Percentiles rank a stretch among this genome's conserved stretches.
phyloP scores from a whole-genome alignment of 2,888 invertebrate species.

The Chloroclystis v-ata region DNA sequence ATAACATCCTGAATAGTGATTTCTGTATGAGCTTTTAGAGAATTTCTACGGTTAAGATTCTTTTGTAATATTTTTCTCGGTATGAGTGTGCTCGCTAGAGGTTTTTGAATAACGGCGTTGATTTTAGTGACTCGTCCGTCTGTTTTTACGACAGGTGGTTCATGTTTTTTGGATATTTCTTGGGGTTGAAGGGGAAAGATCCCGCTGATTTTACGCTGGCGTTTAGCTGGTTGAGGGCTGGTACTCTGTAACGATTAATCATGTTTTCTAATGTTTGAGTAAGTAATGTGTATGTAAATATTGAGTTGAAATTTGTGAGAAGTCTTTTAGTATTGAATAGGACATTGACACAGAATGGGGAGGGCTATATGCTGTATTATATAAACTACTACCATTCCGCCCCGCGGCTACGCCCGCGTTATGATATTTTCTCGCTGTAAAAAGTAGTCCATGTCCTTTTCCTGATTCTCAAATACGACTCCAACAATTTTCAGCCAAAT shows the following conservation, averaged over 20 bases:
- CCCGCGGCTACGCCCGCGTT: no score
- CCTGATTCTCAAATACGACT: no score
- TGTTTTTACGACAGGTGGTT: constrained; percentile 37
- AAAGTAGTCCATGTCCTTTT: no score
- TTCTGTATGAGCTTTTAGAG: not conserved
- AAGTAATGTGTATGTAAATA: no score
- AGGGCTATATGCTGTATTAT: no score
- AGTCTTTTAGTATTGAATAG: no score
- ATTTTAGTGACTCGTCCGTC: constrained; percentile 52
- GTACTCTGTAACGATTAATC: constrained; percentile 3
- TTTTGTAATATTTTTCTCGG: constrained; percentile 4
- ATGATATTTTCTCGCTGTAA: no score
- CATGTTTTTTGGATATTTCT: constrained; percentile 21
- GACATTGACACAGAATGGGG: no score
- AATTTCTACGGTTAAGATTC: not conserved
- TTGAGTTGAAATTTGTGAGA: no score
- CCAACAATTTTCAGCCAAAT: no score
- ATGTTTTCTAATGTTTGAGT: no score
- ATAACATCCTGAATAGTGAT: constrained; percentile 40
- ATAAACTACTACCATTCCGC: no score
- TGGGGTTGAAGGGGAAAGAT: constrained; percentile 44
- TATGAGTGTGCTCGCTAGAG: constrained; percentile 15
- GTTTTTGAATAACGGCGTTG: constrained; percentile 49
- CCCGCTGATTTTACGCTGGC: constrained; percentile 47
- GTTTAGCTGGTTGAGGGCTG: constrained; percentile 24